These are phyloP conservation scores for Acrocephalus kingi DNA, from an alignment of 2,113 vertebrate genomes.

Conservation along the genomic window DNA sequence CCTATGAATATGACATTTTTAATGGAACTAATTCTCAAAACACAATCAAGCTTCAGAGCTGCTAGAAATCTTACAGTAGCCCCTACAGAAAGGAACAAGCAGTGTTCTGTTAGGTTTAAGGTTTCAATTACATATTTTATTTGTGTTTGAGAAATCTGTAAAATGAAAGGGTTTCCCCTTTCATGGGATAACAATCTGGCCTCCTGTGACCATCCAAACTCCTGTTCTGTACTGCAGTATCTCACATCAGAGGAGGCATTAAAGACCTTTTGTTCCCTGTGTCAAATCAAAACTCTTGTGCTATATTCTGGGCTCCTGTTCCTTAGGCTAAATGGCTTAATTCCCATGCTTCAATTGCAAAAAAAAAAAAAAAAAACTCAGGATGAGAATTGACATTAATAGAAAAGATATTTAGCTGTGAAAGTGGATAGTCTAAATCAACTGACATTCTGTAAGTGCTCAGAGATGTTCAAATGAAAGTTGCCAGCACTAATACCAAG, in stretches of 20 bases:
- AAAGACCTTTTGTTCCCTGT: neutral
- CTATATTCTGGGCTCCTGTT: neutral
- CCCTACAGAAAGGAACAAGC: neutral
- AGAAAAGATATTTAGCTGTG: neutral
- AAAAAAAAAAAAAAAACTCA: neutral
- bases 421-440: neutral
- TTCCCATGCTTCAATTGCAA: neutral
- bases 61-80: neutral
- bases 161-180: neutral
- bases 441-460: neutral
- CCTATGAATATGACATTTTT: neutral
- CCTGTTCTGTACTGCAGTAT: neutral
- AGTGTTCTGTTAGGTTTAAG: neutral
- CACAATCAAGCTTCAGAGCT: neutral
- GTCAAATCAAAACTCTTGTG: neutral
- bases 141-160: neutral
- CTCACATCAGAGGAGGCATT: neutral
- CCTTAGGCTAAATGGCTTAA: neutral
- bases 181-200: neutral
- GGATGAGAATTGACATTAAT: neutral
- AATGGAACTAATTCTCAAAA: neutral
- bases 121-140: neutral
- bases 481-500: neutral
- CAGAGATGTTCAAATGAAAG: neutral
- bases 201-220: neutral